Conservation (phyloP, 2,888 invertebrate genomes). For the Volucella inanis region DNA sequence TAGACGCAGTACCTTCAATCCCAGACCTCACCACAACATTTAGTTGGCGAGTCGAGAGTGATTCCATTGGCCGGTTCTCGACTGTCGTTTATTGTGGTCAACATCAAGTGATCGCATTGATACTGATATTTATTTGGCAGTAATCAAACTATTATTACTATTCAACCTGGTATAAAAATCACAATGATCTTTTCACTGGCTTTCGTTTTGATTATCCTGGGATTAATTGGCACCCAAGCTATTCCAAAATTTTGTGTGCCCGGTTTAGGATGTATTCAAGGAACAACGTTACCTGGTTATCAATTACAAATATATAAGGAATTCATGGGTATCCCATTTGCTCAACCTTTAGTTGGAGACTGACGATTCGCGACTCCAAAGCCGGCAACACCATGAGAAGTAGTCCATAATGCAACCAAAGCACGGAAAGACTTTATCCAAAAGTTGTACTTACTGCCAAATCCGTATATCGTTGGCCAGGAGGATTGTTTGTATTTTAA, state of each 20-base stretch:
- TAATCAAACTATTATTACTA: too few species aligned
- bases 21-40: too few species aligned
- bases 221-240: neutral
- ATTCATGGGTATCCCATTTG: constrained; percentile 82
- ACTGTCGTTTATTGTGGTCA: too few species aligned
- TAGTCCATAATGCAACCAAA: constrained; percentile 78
- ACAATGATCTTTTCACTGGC: constrained; percentile 10
- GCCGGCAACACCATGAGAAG: constrained; percentile 76
- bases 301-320: constrained; percentile 78
- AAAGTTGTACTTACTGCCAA: constrained; percentile 81
- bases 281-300: constrained; percentile 78
- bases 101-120: too few species aligned
- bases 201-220: constrained; percentile 13
- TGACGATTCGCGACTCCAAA: constrained; percentile 80
- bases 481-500: constrained; percentile 84
- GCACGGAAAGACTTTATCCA: constrained; percentile 83
- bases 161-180: neutral
- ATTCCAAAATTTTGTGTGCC: constrained; percentile 77
- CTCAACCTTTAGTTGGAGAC: constrained; percentile 79
- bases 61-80: too few species aligned
- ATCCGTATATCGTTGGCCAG: constrained; percentile 79
- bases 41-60: too few species aligned
- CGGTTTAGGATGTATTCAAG: constrained; percentile 78
- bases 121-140: too few species aligned
- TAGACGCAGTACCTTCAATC: too few species aligned